These are phyloP conservation scores for Turnix velox DNA, from an alignment of 2,113 vertebrate species.

Conservation along the genomic window DNA sequence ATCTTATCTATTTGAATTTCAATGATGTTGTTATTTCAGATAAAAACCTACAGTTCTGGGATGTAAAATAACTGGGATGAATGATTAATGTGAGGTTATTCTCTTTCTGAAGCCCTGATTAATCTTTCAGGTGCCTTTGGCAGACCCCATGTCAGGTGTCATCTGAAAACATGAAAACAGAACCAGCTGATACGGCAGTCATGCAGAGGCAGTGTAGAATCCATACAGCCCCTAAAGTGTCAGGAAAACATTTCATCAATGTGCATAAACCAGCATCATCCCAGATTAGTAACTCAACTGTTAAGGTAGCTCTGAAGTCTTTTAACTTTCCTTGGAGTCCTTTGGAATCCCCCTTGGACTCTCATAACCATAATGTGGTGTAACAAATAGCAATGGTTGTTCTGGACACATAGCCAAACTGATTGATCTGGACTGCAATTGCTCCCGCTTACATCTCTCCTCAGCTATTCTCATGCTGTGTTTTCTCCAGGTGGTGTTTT, in stretches of 20 bases:
- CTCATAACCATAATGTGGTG: neutral
- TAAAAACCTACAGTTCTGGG: neutral
- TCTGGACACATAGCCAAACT: too few relatives aligned
- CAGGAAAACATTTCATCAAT: neutral
- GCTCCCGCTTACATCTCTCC: neutral
- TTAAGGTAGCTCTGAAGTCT: neutral
- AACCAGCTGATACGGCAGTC: neutral
- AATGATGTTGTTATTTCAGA: neutral
- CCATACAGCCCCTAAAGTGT: neutral
- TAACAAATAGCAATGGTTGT: neutral
- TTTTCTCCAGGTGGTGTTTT: neutral
- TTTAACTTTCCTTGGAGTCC: neutral
- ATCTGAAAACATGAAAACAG: neutral
- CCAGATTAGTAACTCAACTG: neutral
- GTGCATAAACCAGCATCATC: neutral
- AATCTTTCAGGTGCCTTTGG: neutral
- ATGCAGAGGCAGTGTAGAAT: neutral
- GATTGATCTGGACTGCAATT: fast-evolving
- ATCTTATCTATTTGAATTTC: slow-evolving; percentile 6
- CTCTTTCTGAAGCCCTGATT: neutral
- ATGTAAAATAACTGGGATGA: neutral
- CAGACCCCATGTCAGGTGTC: neutral
- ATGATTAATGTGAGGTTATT: neutral
- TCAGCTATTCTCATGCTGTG: neutral
- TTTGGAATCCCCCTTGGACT: neutral